Base-by-base conservation (phyloP, 2,888 invertebrate genomes). In the Coelinius sp. region DNA sequence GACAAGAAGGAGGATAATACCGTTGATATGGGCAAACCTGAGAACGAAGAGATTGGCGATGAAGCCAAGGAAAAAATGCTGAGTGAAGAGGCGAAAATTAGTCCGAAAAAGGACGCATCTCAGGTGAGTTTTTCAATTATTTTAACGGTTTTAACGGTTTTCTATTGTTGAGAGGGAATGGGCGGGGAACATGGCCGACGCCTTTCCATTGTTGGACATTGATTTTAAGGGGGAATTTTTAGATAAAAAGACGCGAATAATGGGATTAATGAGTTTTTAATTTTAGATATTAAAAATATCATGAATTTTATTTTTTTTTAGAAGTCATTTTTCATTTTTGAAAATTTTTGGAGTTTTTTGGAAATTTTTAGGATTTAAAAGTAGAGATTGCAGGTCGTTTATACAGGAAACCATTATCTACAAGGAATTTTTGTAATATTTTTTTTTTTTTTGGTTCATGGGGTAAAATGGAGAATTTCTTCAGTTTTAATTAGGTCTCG, bases 31-130 rank as follows among this genome's bases (percentile, higher is more conserved):
- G 85, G 82, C 2, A 84, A 87, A 65, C 80, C 82, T 46, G 84
- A 84, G 68, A 84, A 84, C 3, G 75, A 77, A 12, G 71, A 71
- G 4, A 67, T 79, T 71, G 85, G 86, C 49, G 86, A 87, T 77
- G 87, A 80, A 3, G 87, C 83, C 0, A 79, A 84, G 14, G 86
- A 87, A 22, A 83, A 82, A 14, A 88, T 88, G 87, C 85, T 88
- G 35, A 85, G 83, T 59, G 85, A 86, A 1, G 84, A 85, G 2
- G 77, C 63, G 12, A 86, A 85, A 53, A 75, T 80, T 14, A 75
- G 83, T 2, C 76, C 83, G 2, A 78, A 80, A 17, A 83, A 82
- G 70, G 80, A 84, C 14, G 71, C 80, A 2, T 78, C 81, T 6
- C 87, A 87, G 84, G 87, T 87, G 70, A 59, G 75, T 74, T 31